These are phyloP conservation scores for Actinopyga echinites DNA, from an alignment of 53 echinoderm and acorn worm genomes.

Conservation along the genomic window DNA sequence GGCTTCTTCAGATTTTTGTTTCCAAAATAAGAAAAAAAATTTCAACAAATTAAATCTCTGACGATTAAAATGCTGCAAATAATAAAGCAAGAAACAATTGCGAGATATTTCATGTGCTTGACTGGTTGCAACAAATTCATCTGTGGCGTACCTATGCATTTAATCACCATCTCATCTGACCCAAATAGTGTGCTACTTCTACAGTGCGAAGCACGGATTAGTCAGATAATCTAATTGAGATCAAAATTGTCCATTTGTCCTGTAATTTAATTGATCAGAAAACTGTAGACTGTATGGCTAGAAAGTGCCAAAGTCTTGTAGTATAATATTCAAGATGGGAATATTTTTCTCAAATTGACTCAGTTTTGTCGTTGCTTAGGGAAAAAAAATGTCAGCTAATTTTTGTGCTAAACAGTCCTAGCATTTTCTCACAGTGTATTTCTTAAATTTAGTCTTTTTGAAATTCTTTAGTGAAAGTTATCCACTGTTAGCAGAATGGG, in stretches of 20 bases:
- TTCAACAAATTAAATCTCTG: constrained; percentile 32
- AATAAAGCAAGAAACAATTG: constrained; percentile 9
- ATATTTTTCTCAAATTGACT: too few relatives aligned
- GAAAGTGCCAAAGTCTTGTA: too few relatives aligned
- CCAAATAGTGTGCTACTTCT: constrained; percentile 11
- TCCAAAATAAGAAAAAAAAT: not conserved
- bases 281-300: too few relatives aligned
- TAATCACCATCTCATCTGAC: constrained; percentile 37
- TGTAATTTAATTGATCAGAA: constrained; percentile 24
- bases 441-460: too few relatives aligned
- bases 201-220: constrained; percentile 4
- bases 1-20: not conserved
- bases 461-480: too few relatives aligned
- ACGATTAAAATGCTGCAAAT: constrained; percentile 34
- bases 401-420: too few relatives aligned
- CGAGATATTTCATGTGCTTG: constrained; percentile 25
- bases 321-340: too few relatives aligned
- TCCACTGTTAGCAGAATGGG: too few relatives aligned
- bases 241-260: constrained; percentile 38
- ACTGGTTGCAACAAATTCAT: constrained; percentile 3
- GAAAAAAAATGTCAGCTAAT: too few relatives aligned
- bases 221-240: constrained; percentile 36
- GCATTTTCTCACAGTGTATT: too few relatives aligned
- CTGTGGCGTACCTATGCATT: constrained; percentile 17
- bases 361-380: too few relatives aligned